Conservation (phyloP, 2,113 vertebrate species). For the Pionites leucogaster region DNA sequence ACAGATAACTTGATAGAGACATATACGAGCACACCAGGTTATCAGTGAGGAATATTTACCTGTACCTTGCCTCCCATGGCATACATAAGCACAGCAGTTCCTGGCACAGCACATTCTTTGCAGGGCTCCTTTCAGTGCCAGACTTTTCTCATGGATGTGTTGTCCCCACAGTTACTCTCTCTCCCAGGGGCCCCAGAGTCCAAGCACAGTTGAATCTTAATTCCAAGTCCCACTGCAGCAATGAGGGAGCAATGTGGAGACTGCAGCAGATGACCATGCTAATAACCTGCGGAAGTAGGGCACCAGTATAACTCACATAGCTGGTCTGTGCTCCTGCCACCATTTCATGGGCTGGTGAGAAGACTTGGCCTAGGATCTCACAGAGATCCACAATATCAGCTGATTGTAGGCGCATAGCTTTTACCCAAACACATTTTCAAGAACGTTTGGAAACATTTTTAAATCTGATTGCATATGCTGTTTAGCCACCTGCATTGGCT, state of each 20-base stretch:
- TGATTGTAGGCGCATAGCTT: background rate
- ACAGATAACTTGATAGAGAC: background rate
- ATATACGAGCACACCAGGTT: background rate
- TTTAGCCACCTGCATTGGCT: slow-evolving; percentile 29
- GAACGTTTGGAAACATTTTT: background rate
- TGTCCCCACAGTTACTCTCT: background rate
- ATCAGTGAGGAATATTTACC: background rate
- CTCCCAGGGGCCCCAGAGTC: background rate
- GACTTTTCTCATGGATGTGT: background rate
- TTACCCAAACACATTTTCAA: background rate
- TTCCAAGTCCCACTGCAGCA: background rate
- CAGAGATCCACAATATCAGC: background rate
- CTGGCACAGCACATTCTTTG: background rate
- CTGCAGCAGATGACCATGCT: rapidly evolving
- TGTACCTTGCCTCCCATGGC: background rate
- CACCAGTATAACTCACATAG: background rate
- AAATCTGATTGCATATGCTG: background rate
- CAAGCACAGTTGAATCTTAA: background rate
- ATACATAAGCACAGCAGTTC: background rate
- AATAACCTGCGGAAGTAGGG: background rate
- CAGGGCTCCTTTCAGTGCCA: background rate
- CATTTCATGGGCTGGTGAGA: background rate
- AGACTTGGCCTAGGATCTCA: background rate
- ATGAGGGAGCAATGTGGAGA: background rate
- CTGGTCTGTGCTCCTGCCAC: background rate